Evolutionary conservation across 2,797 vertebrate genomes (phyloP).

Genomic region (Characodon lateralis): DNA sequence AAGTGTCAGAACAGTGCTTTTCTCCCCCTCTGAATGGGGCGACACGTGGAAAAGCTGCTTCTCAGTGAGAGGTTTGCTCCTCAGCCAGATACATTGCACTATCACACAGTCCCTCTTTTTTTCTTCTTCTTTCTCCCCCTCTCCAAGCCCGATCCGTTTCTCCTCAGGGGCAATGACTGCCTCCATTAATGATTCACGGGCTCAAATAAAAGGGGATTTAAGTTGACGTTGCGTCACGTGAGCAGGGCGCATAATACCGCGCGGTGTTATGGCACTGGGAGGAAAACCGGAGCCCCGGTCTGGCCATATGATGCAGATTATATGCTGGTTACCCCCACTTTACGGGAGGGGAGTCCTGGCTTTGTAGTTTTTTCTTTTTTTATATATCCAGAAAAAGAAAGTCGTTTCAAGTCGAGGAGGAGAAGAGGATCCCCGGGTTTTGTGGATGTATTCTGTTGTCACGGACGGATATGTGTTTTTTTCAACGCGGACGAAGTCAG

Average conservation of each 20-base stretch:
- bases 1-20: slow-evolving; percentile 66
- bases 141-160: slow-evolving; percentile 74
- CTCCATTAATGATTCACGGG: slow-evolving; percentile 93
- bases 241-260: slow-evolving; percentile 88
- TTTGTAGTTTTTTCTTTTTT: slow-evolving; percentile 75
- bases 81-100: slow-evolving; percentile 74
- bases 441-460: slow-evolving; percentile 80
- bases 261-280: slow-evolving; percentile 93
- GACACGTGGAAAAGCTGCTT: slow-evolving; percentile 73
- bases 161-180: slow-evolving; percentile 82
- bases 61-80: slow-evolving; percentile 68
- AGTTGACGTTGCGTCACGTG: slow-evolving; percentile 99
- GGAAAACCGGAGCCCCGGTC: slow-evolving; percentile 89
- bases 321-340: slow-evolving; percentile 85
- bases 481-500: slow-evolving; percentile 77
- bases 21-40: slow-evolving; percentile 52
- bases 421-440: slow-evolving; percentile 57
- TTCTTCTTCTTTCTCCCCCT: slow-evolving; percentile 20
- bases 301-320: slow-evolving; percentile 90
- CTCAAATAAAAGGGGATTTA: slow-evolving; percentile 97
- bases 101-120: slow-evolving; percentile 68
- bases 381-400: slow-evolving; percentile 43
- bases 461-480: slow-evolving; percentile 82
- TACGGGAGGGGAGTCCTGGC: slow-evolving; percentile 85
- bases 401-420: slow-evolving; percentile 32